Percentiles rank a stretch among this genome's conserved stretches.
Evolutionary conservation across 1,140 invertebrate species (phyloP).

Genomic region (Drosophila melanogaster): DNA sequence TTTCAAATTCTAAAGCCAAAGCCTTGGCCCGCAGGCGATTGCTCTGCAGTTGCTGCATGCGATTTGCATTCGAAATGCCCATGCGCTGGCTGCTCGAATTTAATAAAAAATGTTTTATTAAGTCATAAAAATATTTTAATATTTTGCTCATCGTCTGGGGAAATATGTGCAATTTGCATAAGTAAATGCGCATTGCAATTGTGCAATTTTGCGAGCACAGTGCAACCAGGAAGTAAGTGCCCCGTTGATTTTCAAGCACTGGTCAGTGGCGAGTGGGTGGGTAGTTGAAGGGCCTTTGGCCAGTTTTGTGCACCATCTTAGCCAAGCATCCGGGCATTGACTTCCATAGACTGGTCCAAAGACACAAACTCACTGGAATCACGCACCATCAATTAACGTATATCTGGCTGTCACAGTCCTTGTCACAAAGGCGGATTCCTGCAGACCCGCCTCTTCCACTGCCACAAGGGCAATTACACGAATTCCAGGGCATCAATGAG

Average conservation of each 20-base stretch:
- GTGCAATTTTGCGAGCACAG: slow-evolving; percentile 63
- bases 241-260: slow-evolving; percentile 2
- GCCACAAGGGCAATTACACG: slow-evolving; percentile 66
- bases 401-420: slow-evolving; percentile 58
- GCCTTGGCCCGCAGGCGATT: slow-evolving; percentile 25
- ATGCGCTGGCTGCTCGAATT: slow-evolving; percentile 66
- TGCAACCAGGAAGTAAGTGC: slow-evolving; percentile 79
- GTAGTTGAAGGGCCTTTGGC: slow-evolving; percentile 17
- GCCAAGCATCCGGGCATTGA: slow-evolving; percentile 13
- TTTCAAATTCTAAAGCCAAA: slow-evolving; percentile 72
- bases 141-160: slow-evolving; percentile 53
- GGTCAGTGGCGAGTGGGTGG: slow-evolving; percentile 17
- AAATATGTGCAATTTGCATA: slow-evolving; percentile 65
- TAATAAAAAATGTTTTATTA: slow-evolving; percentile 83
- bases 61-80: slow-evolving; percentile 75
- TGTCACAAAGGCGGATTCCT: slow-evolving; percentile 48
- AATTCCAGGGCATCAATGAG: slow-evolving; percentile 67
- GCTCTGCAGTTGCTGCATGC: slow-evolving; percentile 55
- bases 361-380: slow-evolving; percentile 18
- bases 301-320: background rate
- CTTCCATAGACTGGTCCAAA: slow-evolving; percentile 13
- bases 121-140: slow-evolving; percentile 82
- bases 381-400: slow-evolving; percentile 79
- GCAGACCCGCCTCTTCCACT: slow-evolving; percentile 26
- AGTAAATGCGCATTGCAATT: slow-evolving; percentile 79